A percentile compares a stretch with the other conserved stretches of the same genome.
These are phyloP conservation scores for Anniella stebbinsi DNA, from an alignment of 2,797 vertebrate genomes.

Conservation along the genomic window DNA sequence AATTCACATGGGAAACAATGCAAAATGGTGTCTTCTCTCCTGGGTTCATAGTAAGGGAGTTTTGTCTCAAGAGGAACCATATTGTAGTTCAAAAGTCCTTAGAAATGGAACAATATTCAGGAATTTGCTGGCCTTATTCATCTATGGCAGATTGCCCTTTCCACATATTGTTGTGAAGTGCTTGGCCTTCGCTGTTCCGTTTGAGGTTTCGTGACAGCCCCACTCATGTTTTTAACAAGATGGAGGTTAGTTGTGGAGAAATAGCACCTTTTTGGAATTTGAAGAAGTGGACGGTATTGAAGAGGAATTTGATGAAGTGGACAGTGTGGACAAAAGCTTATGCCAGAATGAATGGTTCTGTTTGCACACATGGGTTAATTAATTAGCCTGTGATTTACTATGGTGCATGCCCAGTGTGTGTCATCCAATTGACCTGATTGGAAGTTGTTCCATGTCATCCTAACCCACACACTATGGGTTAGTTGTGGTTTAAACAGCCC, in stretches of 20 bases:
- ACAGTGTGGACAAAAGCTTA: too few species aligned
- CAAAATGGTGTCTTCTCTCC: not conserved
- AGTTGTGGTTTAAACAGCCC: too few species aligned
- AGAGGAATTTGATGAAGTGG: not conserved
- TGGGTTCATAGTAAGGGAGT: not conserved
- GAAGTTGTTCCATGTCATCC: too few species aligned
- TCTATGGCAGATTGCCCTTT: not conserved
- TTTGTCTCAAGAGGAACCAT: not conserved
- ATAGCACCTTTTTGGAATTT: not conserved
- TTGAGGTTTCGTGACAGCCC: not conserved
- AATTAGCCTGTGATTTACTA: too few species aligned
- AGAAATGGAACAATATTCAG: not conserved
- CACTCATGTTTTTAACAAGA: not conserved
- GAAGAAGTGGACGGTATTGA: not conserved
- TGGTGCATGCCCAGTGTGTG: too few species aligned
- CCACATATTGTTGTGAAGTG: rapidly evolving
- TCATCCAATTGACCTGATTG: too few species aligned
- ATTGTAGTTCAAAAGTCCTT: not conserved
- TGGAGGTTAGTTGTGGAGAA: not conserved
- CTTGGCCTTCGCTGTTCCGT: not conserved
- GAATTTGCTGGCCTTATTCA: not conserved
- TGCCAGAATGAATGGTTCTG: too few species aligned
- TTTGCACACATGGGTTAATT: too few species aligned
- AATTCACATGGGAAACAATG: not conserved
- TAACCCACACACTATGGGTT: too few species aligned